Conservation (phyloP, 1,140 invertebrate genomes). For the Eufriesea mexicana region DNA sequence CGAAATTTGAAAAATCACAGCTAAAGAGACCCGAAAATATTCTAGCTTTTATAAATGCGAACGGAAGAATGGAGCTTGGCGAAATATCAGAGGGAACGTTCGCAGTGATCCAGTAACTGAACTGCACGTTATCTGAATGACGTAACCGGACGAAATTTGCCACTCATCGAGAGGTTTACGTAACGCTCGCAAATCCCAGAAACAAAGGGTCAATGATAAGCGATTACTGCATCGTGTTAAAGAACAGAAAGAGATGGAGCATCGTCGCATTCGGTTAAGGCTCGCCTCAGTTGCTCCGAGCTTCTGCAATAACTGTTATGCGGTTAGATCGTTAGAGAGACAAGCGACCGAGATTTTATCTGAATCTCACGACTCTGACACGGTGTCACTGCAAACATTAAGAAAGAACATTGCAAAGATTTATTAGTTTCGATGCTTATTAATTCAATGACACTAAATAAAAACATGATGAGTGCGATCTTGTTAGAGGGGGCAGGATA, state of each 20-base stretch:
- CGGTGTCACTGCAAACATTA: slow-evolving; percentile 27
- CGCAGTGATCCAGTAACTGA: neutral
- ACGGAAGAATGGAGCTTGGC: neutral
- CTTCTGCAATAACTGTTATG: slow-evolving; percentile 55
- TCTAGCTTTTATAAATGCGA: no score
- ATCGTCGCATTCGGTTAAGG: slow-evolving; percentile 55
- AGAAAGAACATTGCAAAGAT: slow-evolving; percentile 29
- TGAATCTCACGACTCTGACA: slow-evolving; percentile 1
- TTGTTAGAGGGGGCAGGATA: neutral
- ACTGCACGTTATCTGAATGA: neutral
- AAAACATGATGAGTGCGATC: no score
- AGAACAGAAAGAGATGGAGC: slow-evolving; percentile 5
- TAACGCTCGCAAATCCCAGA: slow-evolving; percentile 21
- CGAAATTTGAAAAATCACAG: no score
- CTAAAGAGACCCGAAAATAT: no score
- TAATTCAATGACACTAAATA: neutral
- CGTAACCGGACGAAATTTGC: neutral
- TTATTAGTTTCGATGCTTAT: slow-evolving; percentile 15
- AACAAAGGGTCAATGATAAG: slow-evolving; percentile 2
- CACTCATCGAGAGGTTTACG: slow-evolving; percentile 25
- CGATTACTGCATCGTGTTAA: slow-evolving; percentile 27
- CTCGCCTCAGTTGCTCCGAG: slow-evolving; percentile 40
- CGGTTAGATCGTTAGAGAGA: slow-evolving; percentile 38
- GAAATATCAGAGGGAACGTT: neutral
- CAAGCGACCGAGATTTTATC: slow-evolving; percentile 23